Base-by-base conservation (phyloP, 2,797 vertebrate genomes). In the Cercopithecus diana region DNA sequence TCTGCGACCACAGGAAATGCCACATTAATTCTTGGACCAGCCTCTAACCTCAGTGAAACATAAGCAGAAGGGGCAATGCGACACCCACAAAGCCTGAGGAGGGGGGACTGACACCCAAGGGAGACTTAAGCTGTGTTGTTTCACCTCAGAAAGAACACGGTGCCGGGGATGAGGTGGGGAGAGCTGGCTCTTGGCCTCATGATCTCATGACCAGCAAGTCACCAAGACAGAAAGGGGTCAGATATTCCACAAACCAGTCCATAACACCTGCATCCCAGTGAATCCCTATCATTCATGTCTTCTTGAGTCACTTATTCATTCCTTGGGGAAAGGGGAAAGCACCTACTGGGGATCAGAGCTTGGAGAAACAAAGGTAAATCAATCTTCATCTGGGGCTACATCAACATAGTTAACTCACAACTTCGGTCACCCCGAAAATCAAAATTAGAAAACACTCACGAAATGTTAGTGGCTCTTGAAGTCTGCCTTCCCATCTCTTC, bases 11-110 rank as follows among this genome's bases (percentile, higher is more conserved):
- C 41, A 89, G 0, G 30, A 43, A 85, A 90, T 1, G 26, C 64
- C 61, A 55, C 14, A 20, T 97, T 95, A 90, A 92, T 72, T 33
- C 90, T 20, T 1, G 85, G 36, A 43, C 36, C 55, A 91, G 93
- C 77, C 75, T 91, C 81, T 24, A 52, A 76, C 94, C 76, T 90
- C 88, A 67, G 13, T 8, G 30, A 82, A 73, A 50, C 0, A 30
- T 6, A 13, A 57, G 50, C 87, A 7, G 2, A 28, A 28, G 15
- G 0, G 1, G 4, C 28, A 26, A 1, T 1, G 9, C 7, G 0
- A 11, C 26, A 33, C 3, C 36, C n/a, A 17, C 24, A 43, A 67
- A 82, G 36, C 58, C 0, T 1, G 1, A 33, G 12, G 43, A 36
- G 14, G 9, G 9, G 4, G 45, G 15, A 1, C 13, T 1, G 3